These are phyloP conservation scores for Drosophila novamexicana DNA, from an alignment of 1,140 invertebrate species.

Conservation along the genomic window DNA sequence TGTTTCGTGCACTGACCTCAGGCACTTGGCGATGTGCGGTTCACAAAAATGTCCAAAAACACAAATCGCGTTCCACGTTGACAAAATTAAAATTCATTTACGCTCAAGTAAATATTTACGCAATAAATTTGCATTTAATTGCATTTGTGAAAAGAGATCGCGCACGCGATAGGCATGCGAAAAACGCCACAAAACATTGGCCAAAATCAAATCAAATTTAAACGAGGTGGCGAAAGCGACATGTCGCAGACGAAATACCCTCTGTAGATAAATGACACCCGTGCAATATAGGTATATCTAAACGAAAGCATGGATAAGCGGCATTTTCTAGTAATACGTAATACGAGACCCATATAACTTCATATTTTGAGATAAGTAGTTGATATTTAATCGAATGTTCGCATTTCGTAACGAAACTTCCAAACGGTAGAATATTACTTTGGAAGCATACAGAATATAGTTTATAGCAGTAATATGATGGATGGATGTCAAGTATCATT, in stretches of 20 bases:
- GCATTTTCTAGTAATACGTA: no score
- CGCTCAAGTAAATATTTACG: conserved; percentile 83
- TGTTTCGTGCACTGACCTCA: conserved; percentile 16
- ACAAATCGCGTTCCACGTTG: conserved; percentile 35
- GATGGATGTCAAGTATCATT: no score
- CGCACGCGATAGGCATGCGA: conserved; percentile 26
- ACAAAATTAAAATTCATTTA: conserved; percentile 82
- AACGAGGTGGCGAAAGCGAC: conserved; percentile 21
- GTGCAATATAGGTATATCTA: no score
- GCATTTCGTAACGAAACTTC: no score
- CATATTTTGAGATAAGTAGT: no score
- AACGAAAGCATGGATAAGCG: no score
- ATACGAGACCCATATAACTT: no score
- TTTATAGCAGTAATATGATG: no score
- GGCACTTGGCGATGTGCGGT: conserved; percentile 20
- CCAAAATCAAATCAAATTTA: conserved; percentile 75
- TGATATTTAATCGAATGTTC: no score
- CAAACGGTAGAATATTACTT: no score
- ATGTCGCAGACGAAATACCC: neutral
- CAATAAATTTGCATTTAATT: conserved; percentile 83
- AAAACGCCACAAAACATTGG: conserved; percentile 56
- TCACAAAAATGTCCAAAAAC: conserved; percentile 30
- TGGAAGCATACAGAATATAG: no score
- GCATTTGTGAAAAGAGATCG: conserved; percentile 53
- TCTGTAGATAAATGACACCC: neutral